Evolutionary conservation across 2,113 vertebrate genomes (phyloP).

Genomic region (Dasyurus viverrinus): DNA sequence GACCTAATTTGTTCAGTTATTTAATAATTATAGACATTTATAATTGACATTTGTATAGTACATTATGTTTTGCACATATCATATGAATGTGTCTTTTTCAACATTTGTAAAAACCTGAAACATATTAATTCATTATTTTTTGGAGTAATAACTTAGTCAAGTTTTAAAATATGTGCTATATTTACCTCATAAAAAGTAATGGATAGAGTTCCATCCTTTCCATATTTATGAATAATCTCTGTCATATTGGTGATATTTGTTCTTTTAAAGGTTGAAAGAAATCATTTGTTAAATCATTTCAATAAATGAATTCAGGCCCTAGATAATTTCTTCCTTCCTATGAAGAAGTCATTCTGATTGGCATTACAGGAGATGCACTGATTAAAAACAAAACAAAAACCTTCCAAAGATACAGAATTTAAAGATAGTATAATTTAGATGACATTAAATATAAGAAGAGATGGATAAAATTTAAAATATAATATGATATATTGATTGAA

Average conservation of each 20-base stretch:
- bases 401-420: background rate
- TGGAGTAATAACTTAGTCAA: background rate
- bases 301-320: background rate
- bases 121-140: background rate
- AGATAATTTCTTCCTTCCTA: background rate
- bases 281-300: background rate
- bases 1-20: background rate
- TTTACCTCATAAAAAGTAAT: background rate
- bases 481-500: background rate
- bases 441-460: background rate
- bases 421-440: background rate
- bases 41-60: background rate
- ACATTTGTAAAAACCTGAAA: background rate
- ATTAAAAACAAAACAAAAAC: background rate
- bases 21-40: background rate
- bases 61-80: background rate
- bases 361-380: background rate
- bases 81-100: background rate
- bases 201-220: background rate
- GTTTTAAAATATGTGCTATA: background rate
- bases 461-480: background rate
- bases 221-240: background rate
- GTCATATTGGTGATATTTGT: background rate
- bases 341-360: background rate
- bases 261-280: background rate